These are phyloP conservation scores for Ecliptopera silaceata DNA, from an alignment of 2,888 invertebrate genomes.

Conservation along the genomic window DNA sequence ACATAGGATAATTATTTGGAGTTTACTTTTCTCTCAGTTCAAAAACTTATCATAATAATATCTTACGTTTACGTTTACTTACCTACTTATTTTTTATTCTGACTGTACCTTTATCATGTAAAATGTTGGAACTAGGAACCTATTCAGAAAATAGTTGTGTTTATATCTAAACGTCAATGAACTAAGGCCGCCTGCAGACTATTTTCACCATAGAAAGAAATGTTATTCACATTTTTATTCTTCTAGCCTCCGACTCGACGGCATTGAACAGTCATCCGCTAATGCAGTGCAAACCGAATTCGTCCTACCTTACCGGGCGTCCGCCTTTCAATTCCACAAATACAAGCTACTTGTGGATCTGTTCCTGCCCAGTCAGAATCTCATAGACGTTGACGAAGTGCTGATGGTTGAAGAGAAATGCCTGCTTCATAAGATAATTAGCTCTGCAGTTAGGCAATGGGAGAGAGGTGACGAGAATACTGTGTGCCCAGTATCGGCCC, in stretches of 20 bases:
- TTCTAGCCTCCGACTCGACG: slow-evolving; percentile 84
- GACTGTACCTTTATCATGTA: no score
- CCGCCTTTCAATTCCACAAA: slow-evolving; percentile 83
- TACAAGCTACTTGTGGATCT: slow-evolving; percentile 83
- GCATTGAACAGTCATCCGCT: slow-evolving; percentile 79
- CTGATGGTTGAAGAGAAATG: slow-evolving; percentile 75
- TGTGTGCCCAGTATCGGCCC: slow-evolving; percentile 73
- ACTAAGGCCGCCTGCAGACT: no score
- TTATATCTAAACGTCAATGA: no score
- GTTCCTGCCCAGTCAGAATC: slow-evolving; percentile 79
- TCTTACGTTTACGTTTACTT: no score
- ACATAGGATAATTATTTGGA: no score
- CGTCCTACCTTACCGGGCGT: slow-evolving; percentile 82
- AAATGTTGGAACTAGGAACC: no score
- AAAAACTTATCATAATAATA: no score
- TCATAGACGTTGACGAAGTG: slow-evolving; percentile 60
- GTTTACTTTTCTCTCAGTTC: no score
- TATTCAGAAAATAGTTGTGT: no score
- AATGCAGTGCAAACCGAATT: slow-evolving; percentile 72
- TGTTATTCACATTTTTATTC: not conserved
- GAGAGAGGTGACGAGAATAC: slow-evolving; percentile 83
- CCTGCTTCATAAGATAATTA: slow-evolving; percentile 81
- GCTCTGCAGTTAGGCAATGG: slow-evolving; percentile 82
- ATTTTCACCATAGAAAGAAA: not conserved
- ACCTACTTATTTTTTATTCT: no score